Conservation (phyloP, 1,140 invertebrate species). For the Melipona quadrifasciata region DNA sequence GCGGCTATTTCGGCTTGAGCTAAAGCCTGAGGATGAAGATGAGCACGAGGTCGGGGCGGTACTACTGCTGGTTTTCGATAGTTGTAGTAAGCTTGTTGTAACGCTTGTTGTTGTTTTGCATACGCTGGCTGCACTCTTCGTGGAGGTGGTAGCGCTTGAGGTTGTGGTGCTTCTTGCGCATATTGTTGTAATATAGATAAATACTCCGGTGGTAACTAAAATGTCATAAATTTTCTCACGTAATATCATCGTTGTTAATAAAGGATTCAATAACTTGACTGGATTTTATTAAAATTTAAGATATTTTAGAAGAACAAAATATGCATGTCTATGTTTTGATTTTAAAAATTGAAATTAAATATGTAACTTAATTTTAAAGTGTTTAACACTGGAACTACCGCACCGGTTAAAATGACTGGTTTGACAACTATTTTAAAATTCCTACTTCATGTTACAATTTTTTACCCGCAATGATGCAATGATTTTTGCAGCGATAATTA, state of each 20-base stretch:
- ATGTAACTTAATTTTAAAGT: too few species aligned
- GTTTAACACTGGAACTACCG: too few species aligned
- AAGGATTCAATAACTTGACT: background rate
- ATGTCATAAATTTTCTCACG: slow-evolving; percentile 38
- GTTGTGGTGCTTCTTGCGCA: slow-evolving; percentile 62
- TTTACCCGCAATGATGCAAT: too few species aligned
- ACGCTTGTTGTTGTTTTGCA: slow-evolving; percentile 75
- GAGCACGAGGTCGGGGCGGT: slow-evolving; percentile 71
- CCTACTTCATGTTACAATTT: too few species aligned
- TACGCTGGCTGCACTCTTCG: slow-evolving; percentile 71
- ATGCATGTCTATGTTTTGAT: background rate
- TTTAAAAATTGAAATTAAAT: too few species aligned
- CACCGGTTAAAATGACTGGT: too few species aligned
- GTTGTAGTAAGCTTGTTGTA: slow-evolving; percentile 77
- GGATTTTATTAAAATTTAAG: background rate
- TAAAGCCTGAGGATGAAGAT: slow-evolving; percentile 74
- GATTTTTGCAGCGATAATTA: too few species aligned
- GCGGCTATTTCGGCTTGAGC: slow-evolving; percentile 72
- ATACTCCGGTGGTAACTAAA: slow-evolving; percentile 78
- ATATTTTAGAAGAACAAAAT: background rate
- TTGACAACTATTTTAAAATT: too few species aligned
- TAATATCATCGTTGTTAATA: background rate
- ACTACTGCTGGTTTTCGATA: slow-evolving; percentile 74
- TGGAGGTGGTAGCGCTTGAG: slow-evolving; percentile 59
- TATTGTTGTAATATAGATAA: slow-evolving; percentile 76